Conservation (phyloP, 2,113 vertebrate genomes). For the Indicator maculatus region DNA sequence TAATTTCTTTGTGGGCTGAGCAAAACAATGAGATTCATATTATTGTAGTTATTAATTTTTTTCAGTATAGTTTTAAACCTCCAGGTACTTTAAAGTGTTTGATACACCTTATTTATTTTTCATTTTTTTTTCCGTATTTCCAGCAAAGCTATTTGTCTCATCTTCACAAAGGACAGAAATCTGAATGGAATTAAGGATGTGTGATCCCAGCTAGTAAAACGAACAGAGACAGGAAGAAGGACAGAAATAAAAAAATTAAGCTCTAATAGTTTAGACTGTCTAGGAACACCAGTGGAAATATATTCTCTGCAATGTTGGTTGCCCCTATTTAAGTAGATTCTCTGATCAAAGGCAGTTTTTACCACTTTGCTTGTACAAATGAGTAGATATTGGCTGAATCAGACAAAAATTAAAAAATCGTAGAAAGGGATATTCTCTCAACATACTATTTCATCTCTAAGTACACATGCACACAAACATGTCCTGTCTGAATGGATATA, state of each 20-base stretch:
- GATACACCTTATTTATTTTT: background rate
- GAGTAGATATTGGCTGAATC: background rate
- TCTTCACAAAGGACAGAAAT: constrained; percentile 25
- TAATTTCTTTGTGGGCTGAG: constrained; percentile 52
- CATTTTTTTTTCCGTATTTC: background rate
- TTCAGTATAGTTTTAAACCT: constrained; percentile 60
- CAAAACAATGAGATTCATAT: constrained; percentile 48
- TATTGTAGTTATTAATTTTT: constrained; percentile 66
- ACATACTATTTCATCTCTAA: background rate
- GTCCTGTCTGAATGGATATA: background rate
- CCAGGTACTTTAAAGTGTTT: constrained; percentile 41
- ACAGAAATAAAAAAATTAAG: background rate
- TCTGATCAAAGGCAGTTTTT: background rate
- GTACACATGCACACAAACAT: rapidly evolving
- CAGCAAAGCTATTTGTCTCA: constrained; percentile 7
- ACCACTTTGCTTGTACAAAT: background rate
- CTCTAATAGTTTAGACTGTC: background rate
- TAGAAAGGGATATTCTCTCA: background rate
- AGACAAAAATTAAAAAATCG: background rate
- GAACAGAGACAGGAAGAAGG: background rate
- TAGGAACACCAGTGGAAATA: background rate
- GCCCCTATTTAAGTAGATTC: background rate
- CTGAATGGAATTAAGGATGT: constrained; percentile 37
- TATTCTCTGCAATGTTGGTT: background rate
- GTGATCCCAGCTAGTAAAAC: constrained; percentile 12